phyloP scores from a whole-genome alignment of 2,113 vertebrate species.

The Phaetusa simplex region DNA sequence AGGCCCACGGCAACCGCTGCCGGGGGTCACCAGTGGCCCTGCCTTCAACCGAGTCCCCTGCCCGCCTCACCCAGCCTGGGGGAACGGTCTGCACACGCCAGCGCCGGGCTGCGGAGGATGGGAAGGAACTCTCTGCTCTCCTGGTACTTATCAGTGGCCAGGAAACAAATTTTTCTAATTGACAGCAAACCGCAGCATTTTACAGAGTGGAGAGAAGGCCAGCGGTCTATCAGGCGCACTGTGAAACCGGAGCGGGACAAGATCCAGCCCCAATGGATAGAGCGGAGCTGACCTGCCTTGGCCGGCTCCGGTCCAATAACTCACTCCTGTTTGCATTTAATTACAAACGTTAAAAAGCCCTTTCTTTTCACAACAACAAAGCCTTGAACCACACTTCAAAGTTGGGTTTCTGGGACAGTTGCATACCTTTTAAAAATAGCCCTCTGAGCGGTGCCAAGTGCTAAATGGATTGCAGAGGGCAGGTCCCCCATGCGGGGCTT shows the following conservation, averaged over 20 bases:
- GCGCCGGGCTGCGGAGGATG: background rate
- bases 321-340: conserved; percentile 6
- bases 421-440: conserved; percentile 63
- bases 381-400: conserved; percentile 57
- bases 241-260: background rate
- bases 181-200: background rate
- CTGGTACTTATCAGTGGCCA: background rate
- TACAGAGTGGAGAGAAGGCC: background rate
- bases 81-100: background rate
- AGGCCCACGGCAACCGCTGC: accelerated
- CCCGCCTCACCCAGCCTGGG: background rate
- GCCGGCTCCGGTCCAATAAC: background rate
- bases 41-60: background rate
- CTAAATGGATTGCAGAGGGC: conserved; percentile 60
- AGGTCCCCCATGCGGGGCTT: conserved; percentile 6
- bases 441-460: conserved; percentile 6
- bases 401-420: conserved; percentile 41
- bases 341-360: background rate
- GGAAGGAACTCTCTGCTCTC: background rate
- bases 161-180: background rate
- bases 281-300: background rate
- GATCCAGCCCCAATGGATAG: background rate
- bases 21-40: background rate
- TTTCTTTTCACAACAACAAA: conserved; percentile 43
- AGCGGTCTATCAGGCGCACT: background rate